phyloP scores from a whole-genome alignment of 2,797 vertebrate species.

The Salmo trutta region DNA sequence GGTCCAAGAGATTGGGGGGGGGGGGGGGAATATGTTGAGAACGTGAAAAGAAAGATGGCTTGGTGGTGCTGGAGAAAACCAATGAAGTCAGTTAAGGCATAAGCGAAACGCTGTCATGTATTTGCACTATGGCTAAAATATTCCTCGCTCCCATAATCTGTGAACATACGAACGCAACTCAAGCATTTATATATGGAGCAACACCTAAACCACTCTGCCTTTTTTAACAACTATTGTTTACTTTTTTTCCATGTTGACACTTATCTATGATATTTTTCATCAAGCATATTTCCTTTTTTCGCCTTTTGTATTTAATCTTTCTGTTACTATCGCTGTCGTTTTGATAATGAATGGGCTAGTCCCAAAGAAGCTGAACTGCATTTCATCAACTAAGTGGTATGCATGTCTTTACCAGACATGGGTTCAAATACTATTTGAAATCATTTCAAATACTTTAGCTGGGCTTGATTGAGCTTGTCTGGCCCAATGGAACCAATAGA shows the following conservation, averaged over 20 bases:
- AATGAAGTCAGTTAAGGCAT: conserved; percentile 15
- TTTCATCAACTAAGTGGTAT: conserved; percentile 50
- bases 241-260: conserved; percentile 33
- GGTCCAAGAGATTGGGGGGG: not conserved
- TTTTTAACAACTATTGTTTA: conserved; percentile 49
- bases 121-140: conserved; percentile 73
- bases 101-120: conserved; percentile 34
- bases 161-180: conserved; percentile 60
- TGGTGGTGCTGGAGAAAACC: not conserved
- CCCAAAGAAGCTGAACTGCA: conserved; percentile 56
- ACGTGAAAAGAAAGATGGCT: not conserved
- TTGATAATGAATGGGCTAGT: conserved; percentile 52
- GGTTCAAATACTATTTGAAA: too few relatives aligned
- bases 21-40: not conserved
- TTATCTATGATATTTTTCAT: conserved; percentile 32
- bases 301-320: conserved; percentile 25
- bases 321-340: conserved; percentile 28
- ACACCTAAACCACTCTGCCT: conserved; percentile 50
- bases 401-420: conserved; percentile 51
- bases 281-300: conserved; percentile 25
- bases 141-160: conserved; percentile 48
- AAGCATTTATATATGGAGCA: conserved; percentile 30
- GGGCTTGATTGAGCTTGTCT: too few relatives aligned
- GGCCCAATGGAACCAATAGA: too few relatives aligned
- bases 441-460: too few relatives aligned